Evolutionary conservation across 2,888 invertebrate species (phyloP), one percentile per base, ranked within the genome.

Genomic region (Aleiodes alternator): DNA sequence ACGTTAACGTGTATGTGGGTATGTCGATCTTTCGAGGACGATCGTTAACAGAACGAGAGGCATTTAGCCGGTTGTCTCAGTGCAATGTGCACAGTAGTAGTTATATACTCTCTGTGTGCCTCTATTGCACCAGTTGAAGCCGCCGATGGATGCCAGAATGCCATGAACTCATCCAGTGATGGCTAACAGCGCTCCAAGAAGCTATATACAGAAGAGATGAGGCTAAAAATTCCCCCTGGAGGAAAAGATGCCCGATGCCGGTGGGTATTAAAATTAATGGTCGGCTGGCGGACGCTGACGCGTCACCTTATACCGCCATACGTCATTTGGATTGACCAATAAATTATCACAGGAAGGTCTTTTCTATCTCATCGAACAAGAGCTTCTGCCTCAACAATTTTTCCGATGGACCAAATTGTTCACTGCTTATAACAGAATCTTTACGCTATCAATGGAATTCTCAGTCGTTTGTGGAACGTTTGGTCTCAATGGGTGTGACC

Each of bases 251-350:
- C 72, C 84, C 84, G 83, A 85, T 83, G 83, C 84, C 84, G 84
- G 61, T 71, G 85, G 81, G 86, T 85, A 86, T 87, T 83, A 86
- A 86, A 88, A 88, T 88, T 87, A 88, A 88, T 88, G 88, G 84
- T 84, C 85, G 84, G 82, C 83, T 82, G 80, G 80, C 81, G 83
- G 83, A 87, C 87, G 88, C 85, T 88, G 88, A 88, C 88, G 88
- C 86, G 87, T 88, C 88, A 87, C 86, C 87, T 88, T 87, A 87
- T 88, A 87, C 88, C 87, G 86, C 85, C 87, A 88, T 88, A 85
- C 86, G 87, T 88, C 88, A 88, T 87, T 86, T 85, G 86, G 88
- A 88, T 88, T 87, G 88, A 88, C 87, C 86, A 87, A 88, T 88
- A 88, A 88, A 87, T 88, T 88, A 88, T 88, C 84, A 76, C 79